Base-by-base conservation (phyloP, 2,888 invertebrate species). In the Orgyia antiqua region DNA sequence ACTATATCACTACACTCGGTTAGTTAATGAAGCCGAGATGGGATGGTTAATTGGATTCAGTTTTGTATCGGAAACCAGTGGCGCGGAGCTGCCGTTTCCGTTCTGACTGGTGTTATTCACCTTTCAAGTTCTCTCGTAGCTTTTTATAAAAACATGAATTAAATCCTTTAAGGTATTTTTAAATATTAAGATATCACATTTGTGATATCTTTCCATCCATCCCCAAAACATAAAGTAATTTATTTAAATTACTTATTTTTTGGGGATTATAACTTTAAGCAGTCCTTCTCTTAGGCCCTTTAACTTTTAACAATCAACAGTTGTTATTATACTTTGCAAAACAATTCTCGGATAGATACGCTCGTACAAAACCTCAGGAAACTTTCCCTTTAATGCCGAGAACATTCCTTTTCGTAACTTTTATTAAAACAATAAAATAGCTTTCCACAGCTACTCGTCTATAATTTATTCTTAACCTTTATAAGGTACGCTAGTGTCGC, bases 31-130 rank as follows among this genome's bases (percentile, higher is more conserved):
- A n/a, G n/a, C n/a, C 59, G 68, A 69, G 72, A 70, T 74, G 70
- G 63, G 66, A 65, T 63, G 60, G 68, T 67, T 79, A 80, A 80
- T 80, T 80, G 82, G 78, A 77, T 75, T 71, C 69, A 64, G 70
- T 71, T 76, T 72, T 68, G 77, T 73, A 70, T 73, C 68, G 70
- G 68, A 67, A 70, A 64, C 63, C 62, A 59, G 57, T 51, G 50
- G 53, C 47, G 50, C 55, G 58, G 57, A 8, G 20, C 49, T 59
- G 51, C 58, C 9, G 65, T 69, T 70, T 67, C 60, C 62, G 56
- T 43, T 56, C 41, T 38, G 42, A 48, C 49, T 51, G 54, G 45
- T 62, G 65, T 65, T 67, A 54, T 68, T 68, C 66, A 70, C 70
- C 64, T 67, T 54, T 64, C 47, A 51, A 29, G 47, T 46, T 51